Evolutionary conservation across 2,888 invertebrate genomes (phyloP), one percentile per base, ranked within the genome.

Genomic region (Syrphus vitripennis): DNA sequence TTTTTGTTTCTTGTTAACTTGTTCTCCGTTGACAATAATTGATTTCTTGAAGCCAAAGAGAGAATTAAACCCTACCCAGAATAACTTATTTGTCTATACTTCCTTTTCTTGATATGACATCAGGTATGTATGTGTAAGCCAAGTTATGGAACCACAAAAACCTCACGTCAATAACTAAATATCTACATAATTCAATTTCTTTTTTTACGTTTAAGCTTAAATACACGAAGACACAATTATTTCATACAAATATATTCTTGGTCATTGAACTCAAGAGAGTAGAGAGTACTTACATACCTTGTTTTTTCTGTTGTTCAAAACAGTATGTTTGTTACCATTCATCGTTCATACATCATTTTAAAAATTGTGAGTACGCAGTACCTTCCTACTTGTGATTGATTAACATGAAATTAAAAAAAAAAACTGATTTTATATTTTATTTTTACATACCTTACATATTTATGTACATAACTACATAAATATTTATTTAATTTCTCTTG

Each of bases 321-420:
- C n/a, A n/a, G n/a, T n/a, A n/a, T n/a, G n/a, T n/a, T n/a, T n/a
- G n/a, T n/a, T n/a, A n/a, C n/a, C n/a, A n/a, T n/a, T n/a, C n/a
- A n/a, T n/a, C n/a, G n/a, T n/a, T n/a, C n/a, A n/a, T n/a, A n/a
- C n/a, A n/a, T n/a, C n/a, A n/a, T n/a, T n/a, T 40, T 50, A 26
- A 0, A 19, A 14, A 59, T 57, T 34, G 10, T 12, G 26, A 40
- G 31, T 16, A 19, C 3, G 21, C 19, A 21, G 19, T 29, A 31
- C 12, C 7, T 45, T 12, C 14, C 4, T 9, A 29, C 19, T 19
- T 34, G 21, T 45, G n/a, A 42, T 5, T 71, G 53, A 79, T 75
- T 70, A 79, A 29, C 79, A 75, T 74, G 42, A 69, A 77, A 69
- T 69, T 12, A n/a, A n/a, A n/a, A n/a, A n/a, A n/a, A n/a, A n/a